Evolutionary conservation across 2,797 vertebrate genomes (phyloP), one percentile per base, ranked within the genome.

Genomic region (Cuniculus paca): DNA sequence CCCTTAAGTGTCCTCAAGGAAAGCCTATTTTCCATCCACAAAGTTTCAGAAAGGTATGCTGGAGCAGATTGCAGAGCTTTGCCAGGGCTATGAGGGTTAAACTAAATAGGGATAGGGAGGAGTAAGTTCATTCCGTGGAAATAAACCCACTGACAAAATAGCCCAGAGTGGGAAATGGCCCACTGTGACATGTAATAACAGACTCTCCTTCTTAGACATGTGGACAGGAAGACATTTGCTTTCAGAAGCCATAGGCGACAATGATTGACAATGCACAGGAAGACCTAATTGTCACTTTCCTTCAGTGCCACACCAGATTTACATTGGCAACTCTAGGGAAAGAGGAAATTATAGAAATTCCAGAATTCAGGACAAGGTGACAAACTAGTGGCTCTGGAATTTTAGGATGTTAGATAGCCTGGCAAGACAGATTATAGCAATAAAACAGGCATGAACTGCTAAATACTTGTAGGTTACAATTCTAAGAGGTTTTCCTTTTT

Each of bases 401-500:
- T n/a, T 36, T 48, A 39, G 34, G 34, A n/a, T 13, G 0, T 63
- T 45, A 52, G 60, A 68, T 45, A 78, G 22, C n/a, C 77, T 70
- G 14, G 61, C 31, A 39, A 70, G 68, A 14, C 34, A 48, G 60
- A 54, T 78, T 89, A 31, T 8, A 36, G 19, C 52, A 61, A 61
- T 88, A 65, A 85, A 86, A 48, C 2, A 78, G 48, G 14, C 36
- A 45, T 61, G 85, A 78, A 45, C 22, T 45, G 58, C 42, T 31
- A 84, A 72, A 72, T 24, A 84, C 85, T 88, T 84, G 31, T 88
- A 52, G 61, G 19, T 26, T 74, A 65, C 31, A 26, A 93, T 74
- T 93, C n/a, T 91, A 77, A 50, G 20, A 34, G 74, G 28, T 68
- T 93, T 54, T 74, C 34, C 88, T 78, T 88, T 82, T 68, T 36